A percentile compares a stretch with the other conserved stretches of the same genome.
Conservation (phyloP, 2,888 invertebrate species). For the Argyra leucocephala region DNA sequence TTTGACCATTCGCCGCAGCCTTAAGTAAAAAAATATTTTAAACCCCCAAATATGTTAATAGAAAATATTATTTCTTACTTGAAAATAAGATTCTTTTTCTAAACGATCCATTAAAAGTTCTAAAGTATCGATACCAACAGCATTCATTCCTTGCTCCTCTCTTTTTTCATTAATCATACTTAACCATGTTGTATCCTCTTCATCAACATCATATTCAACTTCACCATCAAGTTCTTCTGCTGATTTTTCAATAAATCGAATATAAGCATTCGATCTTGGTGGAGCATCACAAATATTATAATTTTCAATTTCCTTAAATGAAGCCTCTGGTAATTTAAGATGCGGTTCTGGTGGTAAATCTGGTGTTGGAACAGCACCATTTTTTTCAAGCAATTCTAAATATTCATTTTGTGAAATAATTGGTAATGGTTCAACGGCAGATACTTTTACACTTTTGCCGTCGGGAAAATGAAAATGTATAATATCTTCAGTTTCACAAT, state of each 20-base stretch:
- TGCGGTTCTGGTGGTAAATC: slow-evolving; percentile 42
- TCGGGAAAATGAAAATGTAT: slow-evolving; percentile 38
- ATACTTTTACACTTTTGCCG: slow-evolving; percentile 60
- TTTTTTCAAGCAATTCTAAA: slow-evolving; percentile 34
- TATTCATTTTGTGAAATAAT: slow-evolving; percentile 61
- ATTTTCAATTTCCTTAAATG: slow-evolving; percentile 60
- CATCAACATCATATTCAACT: slow-evolving; percentile 94
- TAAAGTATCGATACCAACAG: slow-evolving; percentile 79
- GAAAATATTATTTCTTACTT: slow-evolving; percentile 44
- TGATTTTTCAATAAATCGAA: slow-evolving; percentile 88
- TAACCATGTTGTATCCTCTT: slow-evolving; percentile 94
- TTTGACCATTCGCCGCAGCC: slow-evolving; percentile 61
- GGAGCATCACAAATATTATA: slow-evolving; percentile 77
- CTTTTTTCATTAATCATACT: slow-evolving; percentile 78
- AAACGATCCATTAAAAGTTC: slow-evolving; percentile 95
- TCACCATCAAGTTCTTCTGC: slow-evolving; percentile 89
- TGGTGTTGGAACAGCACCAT: slow-evolving; percentile 37
- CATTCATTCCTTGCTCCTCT: slow-evolving; percentile 57
- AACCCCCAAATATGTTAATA: slow-evolving; percentile 9
- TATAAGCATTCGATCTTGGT: slow-evolving; percentile 76
- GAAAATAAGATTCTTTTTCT: slow-evolving; percentile 95
- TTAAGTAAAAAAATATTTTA: slow-evolving; percentile 26
- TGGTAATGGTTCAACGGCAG: slow-evolving; percentile 57
- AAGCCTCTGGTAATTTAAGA: slow-evolving; percentile 59
- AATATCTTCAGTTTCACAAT: slow-evolving; percentile 78